A percentile compares a stretch with the other conserved stretches of the same genome.
Conservation (phyloP, 2,888 invertebrate species). For the Plebejus argus region DNA sequence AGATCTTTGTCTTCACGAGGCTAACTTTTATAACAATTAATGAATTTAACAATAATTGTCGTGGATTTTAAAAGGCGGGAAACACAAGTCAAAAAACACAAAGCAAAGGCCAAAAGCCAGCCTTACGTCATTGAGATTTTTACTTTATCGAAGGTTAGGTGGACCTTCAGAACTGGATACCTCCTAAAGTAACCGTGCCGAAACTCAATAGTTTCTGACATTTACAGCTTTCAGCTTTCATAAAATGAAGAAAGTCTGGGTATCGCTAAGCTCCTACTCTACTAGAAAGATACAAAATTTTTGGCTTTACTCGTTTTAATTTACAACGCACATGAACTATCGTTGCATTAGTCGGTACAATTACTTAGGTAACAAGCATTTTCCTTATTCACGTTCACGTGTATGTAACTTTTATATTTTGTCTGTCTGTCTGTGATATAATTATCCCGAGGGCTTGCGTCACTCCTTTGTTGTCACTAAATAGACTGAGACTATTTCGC, state of each 20-base stretch:
- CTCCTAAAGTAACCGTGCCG: no score
- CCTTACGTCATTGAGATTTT: no score
- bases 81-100: not conserved
- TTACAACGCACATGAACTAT: not conserved
- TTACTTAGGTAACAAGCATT: not conserved
- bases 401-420: not conserved
- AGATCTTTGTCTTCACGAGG: slow-evolving; percentile 15
- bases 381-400: not conserved
- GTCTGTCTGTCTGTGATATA: slow-evolving; percentile 35
- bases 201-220: no score
- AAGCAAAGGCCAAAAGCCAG: no score
- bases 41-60: not conserved
- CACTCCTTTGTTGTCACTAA: slow-evolving; percentile 40
- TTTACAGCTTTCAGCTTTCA: no score
- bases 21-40: not conserved
- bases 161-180: no score
- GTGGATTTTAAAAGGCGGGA: not conserved
- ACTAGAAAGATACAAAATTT: no score
- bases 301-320: no score
- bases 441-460: slow-evolving; percentile 36
- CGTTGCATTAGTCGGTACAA: not conserved
- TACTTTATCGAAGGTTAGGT: no score
- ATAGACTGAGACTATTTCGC: slow-evolving; percentile 39
- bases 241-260: no score
- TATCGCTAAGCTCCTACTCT: no score